Evolutionary conservation across 2,797 vertebrate species (phyloP), one percentile per base, ranked within the genome.

Genomic region (Synaphobranchus kaupii): DNA sequence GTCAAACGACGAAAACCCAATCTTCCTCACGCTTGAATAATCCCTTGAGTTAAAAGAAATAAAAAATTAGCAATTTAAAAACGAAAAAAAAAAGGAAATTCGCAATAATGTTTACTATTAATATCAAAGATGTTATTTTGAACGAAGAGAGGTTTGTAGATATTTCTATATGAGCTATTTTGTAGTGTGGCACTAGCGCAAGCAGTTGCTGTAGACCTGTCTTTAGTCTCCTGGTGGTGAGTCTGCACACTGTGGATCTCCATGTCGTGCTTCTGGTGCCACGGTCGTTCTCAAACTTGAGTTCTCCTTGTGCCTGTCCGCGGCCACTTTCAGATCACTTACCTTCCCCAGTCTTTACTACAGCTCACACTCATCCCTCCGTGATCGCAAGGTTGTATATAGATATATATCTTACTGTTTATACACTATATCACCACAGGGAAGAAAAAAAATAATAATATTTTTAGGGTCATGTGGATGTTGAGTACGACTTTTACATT

Each of bases 331-430:
- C 81, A 90, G 73, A 81, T 90, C 85, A 88, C 54, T 90, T 89
- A 90, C 6, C 78, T 66, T 83, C 89, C 60, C 87, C n/a, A n/a
- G 85, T 68, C 84, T 89, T 88, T 86, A 78, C 39, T 56, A 54
- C 68, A 58, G 50, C 73, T 86, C 71, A 20, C 68, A 22, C 47
- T 66, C 47, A 34, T 58, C 80, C 81, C 22, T 84, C 31, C 89
- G 90, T 90, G 87, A 71, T 90, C 91, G 89, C 89, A 90, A 4
- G 5, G 89, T 90, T 94, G 91, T 94, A 93, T 87, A 91, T 89
- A 90, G 89, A 92, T 93, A 88, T 88, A 89, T 86, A 90, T 90
- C 90, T 87, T 86, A 88, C 86, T 84, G 90, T 90, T 91, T 90
- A 91, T 91, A 91, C 88, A 80, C 85, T 91, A 87, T 66, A 88